These are phyloP conservation scores for Melieria picta DNA, from an alignment of 2,888 invertebrate genomes.

Conservation along the genomic window DNA sequence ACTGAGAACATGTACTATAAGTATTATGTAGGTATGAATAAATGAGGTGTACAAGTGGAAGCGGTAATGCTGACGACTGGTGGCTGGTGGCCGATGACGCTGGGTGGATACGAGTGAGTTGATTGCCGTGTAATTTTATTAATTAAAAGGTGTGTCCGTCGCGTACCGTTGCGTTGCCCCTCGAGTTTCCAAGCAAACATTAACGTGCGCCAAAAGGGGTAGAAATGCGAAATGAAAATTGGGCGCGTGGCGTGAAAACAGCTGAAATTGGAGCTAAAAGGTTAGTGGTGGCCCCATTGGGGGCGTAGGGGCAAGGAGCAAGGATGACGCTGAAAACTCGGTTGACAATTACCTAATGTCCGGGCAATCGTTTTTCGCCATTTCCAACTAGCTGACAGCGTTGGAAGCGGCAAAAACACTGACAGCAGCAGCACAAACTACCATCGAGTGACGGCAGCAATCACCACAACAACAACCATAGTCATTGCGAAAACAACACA, in stretches of 20 bases:
- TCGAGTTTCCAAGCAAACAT: constrained; percentile 43
- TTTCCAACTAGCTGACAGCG: too few relatives aligned
- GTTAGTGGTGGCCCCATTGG: not conserved
- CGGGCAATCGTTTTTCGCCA: too few relatives aligned
- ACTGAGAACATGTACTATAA: too few relatives aligned
- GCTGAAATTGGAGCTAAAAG: not conserved
- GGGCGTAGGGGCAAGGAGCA: not conserved
- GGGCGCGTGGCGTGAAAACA: not conserved
- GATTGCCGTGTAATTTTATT: constrained; percentile 47
- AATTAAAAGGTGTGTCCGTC: constrained; percentile 55
- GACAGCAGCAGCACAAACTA: too few relatives aligned
- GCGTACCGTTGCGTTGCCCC: constrained; percentile 1
- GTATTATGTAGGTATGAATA: not conserved
- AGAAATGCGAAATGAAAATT: not conserved
- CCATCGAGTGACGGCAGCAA: too few relatives aligned
- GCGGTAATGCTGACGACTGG: not conserved
- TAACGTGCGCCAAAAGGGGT: not conserved
- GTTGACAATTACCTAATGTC: too few relatives aligned
- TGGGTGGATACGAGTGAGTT: constrained; percentile 7
- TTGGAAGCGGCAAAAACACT: too few relatives aligned
- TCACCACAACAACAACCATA: too few relatives aligned
- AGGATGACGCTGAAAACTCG: not conserved
- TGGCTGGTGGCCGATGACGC: too few relatives aligned
- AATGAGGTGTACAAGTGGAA: not conserved
- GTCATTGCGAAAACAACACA: too few relatives aligned